Conservation (phyloP, 2,888 invertebrate genomes). For the Liopterus haemorrhoidalis region DNA sequence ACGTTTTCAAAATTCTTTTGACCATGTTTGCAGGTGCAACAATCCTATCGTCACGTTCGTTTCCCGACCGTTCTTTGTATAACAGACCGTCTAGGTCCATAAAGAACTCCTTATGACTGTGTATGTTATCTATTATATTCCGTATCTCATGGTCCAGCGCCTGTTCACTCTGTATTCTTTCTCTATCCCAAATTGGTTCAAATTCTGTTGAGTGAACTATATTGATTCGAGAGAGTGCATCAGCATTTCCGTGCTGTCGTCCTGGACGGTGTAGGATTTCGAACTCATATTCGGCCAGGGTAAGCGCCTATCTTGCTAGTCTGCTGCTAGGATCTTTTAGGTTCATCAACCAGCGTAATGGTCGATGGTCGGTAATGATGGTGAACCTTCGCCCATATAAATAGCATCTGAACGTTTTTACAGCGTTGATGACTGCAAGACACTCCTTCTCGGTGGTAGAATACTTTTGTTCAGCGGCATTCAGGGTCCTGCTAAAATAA, state of each 20-base stretch:
- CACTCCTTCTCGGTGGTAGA: constrained; percentile 31
- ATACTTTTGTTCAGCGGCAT: constrained; percentile 26
- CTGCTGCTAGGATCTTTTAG: constrained; percentile 27
- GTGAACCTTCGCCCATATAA: constrained; percentile 30
- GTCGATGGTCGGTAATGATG: constrained; percentile 31
- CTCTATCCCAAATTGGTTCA: constrained; percentile 8
- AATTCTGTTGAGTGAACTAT: too few species aligned
- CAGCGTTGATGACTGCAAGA: constrained; percentile 29
- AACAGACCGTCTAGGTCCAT: constrained; percentile 20
- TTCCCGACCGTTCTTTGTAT: constrained; percentile 10
- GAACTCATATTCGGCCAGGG: constrained; percentile 12
- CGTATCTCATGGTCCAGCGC: not conserved
- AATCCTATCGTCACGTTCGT: constrained; percentile 17
- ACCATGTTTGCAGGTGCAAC: constrained; percentile 21
- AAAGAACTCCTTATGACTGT: constrained; percentile 19
- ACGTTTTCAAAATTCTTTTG: constrained; percentile 22
- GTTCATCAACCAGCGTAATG: constrained; percentile 26
- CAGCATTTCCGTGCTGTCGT: constrained; percentile 6
- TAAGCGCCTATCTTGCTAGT: constrained; percentile 26
- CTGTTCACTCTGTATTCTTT: constrained; percentile 5
- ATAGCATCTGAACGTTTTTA: constrained; percentile 31
- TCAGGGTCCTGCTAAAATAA: constrained; percentile 29
- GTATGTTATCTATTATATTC: too few species aligned
- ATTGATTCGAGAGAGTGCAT: constrained; percentile 12
- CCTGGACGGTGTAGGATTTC: constrained; percentile 12